Base-by-base conservation (phyloP, 2,113 vertebrate genomes). In the Campylomormyrus tamandua region DNA sequence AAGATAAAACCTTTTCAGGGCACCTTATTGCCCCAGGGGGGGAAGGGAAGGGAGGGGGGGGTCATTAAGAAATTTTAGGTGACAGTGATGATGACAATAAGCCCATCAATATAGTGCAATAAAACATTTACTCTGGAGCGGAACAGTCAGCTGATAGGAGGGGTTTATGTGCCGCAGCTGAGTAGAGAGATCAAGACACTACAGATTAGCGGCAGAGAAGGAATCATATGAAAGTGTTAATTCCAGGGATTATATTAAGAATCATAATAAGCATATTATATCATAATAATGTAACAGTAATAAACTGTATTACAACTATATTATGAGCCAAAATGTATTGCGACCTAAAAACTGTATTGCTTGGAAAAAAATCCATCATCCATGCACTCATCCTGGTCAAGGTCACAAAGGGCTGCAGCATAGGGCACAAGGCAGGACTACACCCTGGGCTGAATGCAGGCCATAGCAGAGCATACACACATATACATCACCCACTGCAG, bases 21-120 rank as follows among this genome's bases (percentile, higher is more conserved):
- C 90, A 92, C 91, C 89, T 92, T 92, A 92, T 94, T 92, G 86
- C 90, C 92, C 91, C 91, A 83, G 62, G 48, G 48, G 85, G 90
- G 21, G 91, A 31, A 42, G 62, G 80, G 80, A 42, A 90, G 85
- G 24, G 39, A 35, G 87, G 27, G 21, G 21, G 84, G 89, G 52
- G 58, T 86, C 88, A 87, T 89, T 52, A 88, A 88, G 27, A n/a
- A 88, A 88, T 42, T 31, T 62, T 62, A 88, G 21, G 50, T 24
- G 53, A 88, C 53, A 62, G 13, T 88, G 53, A 88, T 58, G 85
- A 27, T 11, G 45, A 92, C 89, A 90, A 89, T 52, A 46, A 58
- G 50, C 21, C 77, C 48, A 74, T 66, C 83, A 91, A 52, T 42
- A 42, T 42, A 39, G 83, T 87, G 90, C 90, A 90, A 93, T 83